A percentile compares a stretch with the other conserved stretches of the same genome.
These are phyloP conservation scores for Octodonta nipae DNA, from an alignment of 2,888 invertebrate genomes.

Conservation along the genomic window DNA sequence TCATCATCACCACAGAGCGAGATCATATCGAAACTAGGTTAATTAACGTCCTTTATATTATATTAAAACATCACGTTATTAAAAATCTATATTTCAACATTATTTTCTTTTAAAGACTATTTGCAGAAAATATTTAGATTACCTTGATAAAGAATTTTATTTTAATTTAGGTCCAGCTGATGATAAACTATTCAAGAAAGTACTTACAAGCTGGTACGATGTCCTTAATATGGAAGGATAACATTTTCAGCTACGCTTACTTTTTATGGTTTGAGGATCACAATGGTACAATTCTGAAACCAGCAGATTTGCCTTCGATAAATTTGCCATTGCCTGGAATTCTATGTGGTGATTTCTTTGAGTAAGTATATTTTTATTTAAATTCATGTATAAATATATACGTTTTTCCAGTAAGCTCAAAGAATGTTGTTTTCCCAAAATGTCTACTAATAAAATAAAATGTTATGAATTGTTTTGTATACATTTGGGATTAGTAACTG, in stretches of 20 bases:
- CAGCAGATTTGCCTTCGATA: constrained; percentile 48
- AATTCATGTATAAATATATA: neutral
- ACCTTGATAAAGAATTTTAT: too few relatives aligned
- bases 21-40: too few relatives aligned
- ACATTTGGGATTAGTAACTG: constrained; percentile 69
- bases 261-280: constrained; percentile 84
- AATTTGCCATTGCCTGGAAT: constrained; percentile 54
- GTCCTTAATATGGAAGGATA: constrained; percentile 79
- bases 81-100: too few relatives aligned
- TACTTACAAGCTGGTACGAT: constrained; percentile 73
- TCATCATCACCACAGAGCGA: too few relatives aligned
- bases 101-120: too few relatives aligned
- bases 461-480: constrained; percentile 71
- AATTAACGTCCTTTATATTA: too few relatives aligned
- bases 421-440: constrained; percentile 55
- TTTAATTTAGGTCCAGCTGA: constrained; percentile 69
- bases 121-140: too few relatives aligned
- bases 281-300: constrained; percentile 54
- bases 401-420: constrained; percentile 43
- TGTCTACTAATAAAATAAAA: constrained; percentile 46
- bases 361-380: constrained; percentile 36
- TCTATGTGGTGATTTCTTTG: constrained; percentile 59
- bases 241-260: constrained; percentile 71
- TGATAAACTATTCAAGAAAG: constrained; percentile 59
- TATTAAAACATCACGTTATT: too few relatives aligned